Evolutionary conservation across 1,140 invertebrate genomes (phyloP).

Genomic region (Drosophila jambulina): DNA sequence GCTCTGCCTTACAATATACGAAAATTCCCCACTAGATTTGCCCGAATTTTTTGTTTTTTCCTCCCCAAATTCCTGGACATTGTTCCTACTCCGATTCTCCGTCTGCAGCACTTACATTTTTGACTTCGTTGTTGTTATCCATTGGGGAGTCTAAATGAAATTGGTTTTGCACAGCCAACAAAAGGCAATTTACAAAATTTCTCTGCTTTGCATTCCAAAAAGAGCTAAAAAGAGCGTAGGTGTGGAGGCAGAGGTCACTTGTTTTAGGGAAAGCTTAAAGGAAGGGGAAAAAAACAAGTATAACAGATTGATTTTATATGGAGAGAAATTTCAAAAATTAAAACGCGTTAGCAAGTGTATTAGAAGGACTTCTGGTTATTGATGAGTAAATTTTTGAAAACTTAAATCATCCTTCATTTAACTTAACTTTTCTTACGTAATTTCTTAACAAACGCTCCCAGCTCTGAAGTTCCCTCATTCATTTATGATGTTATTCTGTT

Average conservation of each 20-base stretch:
- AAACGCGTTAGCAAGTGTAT: background rate
- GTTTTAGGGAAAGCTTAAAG: background rate
- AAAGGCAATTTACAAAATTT: slow-evolving; percentile 48
- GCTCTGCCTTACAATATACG: slow-evolving; percentile 28
- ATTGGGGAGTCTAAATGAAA: slow-evolving; percentile 69
- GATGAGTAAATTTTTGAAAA: background rate
- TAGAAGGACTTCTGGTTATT: background rate
- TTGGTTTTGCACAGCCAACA: slow-evolving; percentile 54
- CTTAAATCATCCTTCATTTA: background rate
- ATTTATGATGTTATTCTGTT: slow-evolving; percentile 46
- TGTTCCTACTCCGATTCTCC: slow-evolving; percentile 31
- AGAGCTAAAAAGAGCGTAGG: slow-evolving; percentile 9
- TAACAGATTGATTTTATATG: no score
- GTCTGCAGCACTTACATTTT: slow-evolving; percentile 52
- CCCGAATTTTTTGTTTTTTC: slow-evolving; percentile 23
- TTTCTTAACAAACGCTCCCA: background rate
- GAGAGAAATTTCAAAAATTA: background rate
- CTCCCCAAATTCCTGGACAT: slow-evolving; percentile 23
- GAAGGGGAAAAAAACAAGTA: background rate
- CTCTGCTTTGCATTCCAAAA: slow-evolving; percentile 28
- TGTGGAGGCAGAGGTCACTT: slow-evolving; percentile 27
- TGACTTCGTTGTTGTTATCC: slow-evolving; percentile 46
- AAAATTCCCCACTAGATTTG: slow-evolving; percentile 68
- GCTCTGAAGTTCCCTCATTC: slow-evolving; percentile 5
- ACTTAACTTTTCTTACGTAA: background rate